Evolutionary conservation across 2,797 vertebrate species (phyloP).

Genomic region (Poeciliopsis gracilis): DNA sequence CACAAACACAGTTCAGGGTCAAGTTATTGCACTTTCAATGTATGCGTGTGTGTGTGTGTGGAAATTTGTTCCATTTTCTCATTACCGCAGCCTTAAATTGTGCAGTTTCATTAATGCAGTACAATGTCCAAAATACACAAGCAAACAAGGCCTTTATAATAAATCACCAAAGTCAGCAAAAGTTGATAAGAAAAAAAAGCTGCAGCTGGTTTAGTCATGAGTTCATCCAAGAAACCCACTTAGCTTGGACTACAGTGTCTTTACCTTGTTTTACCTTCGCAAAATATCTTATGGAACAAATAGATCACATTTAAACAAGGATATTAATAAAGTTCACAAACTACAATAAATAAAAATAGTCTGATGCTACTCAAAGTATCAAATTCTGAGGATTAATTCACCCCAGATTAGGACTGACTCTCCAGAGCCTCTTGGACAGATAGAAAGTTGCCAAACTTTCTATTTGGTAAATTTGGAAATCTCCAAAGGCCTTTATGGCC

Average conservation of each 20-base stretch:
- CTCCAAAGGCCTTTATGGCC: background rate
- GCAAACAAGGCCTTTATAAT: background rate
- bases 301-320: background rate
- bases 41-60: constrained; percentile 22
- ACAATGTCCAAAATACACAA: background rate
- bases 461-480: background rate
- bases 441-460: background rate
- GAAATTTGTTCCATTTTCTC: background rate
- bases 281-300: background rate
- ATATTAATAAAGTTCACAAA: background rate
- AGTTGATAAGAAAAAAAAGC: background rate
- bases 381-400: background rate
- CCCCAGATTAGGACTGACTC: background rate
- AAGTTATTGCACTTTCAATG: constrained; percentile 11
- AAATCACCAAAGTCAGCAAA: background rate
- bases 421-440: background rate
- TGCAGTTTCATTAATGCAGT: background rate
- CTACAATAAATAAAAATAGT: background rate
- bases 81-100: background rate
- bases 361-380: background rate
- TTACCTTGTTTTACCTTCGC: background rate
- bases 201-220: background rate
- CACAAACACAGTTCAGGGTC: constrained; percentile 11
- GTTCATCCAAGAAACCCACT: background rate
- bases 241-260: background rate